These are phyloP conservation scores for Lypha dubia DNA, from an alignment of 2,888 invertebrate species.

Conservation along the genomic window DNA sequence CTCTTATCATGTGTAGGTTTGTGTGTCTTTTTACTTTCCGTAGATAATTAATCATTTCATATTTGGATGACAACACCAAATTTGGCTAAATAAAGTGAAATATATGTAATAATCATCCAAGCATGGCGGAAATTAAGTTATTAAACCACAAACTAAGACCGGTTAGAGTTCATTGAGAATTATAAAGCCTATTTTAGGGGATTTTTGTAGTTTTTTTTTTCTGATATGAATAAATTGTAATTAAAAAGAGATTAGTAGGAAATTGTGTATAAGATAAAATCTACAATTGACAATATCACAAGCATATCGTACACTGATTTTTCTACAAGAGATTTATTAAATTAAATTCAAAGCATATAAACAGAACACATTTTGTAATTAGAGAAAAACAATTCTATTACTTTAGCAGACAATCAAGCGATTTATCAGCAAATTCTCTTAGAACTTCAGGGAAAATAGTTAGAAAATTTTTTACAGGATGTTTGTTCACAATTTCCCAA, in stretches of 20 bases:
- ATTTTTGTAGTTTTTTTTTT: no score
- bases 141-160: slow-evolving; percentile 9
- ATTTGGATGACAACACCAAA: slow-evolving; percentile 40
- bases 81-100: slow-evolving; percentile 11
- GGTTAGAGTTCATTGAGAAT: background rate
- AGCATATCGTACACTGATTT: no score
- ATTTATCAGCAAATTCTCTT: no score
- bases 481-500: no score
- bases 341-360: no score
- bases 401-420: no score
- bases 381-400: no score
- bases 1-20: background rate
- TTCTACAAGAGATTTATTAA: no score
- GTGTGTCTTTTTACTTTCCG: slow-evolving; percentile 21
- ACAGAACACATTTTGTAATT: no score
- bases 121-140: slow-evolving; percentile 26
- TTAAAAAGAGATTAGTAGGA: slow-evolving; percentile 14
- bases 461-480: no score
- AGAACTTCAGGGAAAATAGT: no score
- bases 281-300: no score
- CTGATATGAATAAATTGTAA: background rate
- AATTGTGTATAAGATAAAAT: background rate
- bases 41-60: slow-evolving; percentile 69
- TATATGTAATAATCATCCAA: slow-evolving; percentile 14
- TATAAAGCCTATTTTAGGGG: slow-evolving; percentile 28